Conservation (phyloP, 1,140 invertebrate genomes). For the Dendroctonus valens region DNA sequence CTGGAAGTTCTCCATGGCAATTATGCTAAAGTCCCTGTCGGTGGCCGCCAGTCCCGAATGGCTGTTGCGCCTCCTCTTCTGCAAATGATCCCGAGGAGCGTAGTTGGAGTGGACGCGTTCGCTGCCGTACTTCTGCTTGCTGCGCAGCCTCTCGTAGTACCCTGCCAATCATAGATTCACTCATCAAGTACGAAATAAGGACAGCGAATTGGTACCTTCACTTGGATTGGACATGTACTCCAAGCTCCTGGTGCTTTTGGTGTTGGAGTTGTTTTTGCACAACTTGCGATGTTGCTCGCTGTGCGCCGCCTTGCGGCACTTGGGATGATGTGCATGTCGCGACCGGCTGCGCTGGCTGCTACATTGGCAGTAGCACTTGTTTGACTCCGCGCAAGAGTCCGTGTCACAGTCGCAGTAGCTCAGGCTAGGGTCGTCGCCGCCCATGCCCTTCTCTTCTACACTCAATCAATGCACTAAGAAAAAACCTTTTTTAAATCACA, state of each 20-base stretch:
- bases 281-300: conserved; percentile 45
- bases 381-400: conserved; percentile 82
- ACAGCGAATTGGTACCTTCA: conserved; percentile 29
- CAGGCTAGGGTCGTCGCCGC: conserved; percentile 56
- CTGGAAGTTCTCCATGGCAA: conserved; percentile 19
- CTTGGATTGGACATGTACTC: conserved; percentile 56
- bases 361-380: conserved; percentile 81
- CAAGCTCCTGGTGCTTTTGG: conserved; percentile 58
- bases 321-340: conserved; percentile 34
- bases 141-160: conserved; percentile 51
- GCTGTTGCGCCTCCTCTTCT: conserved; percentile 25
- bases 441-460: conserved; percentile 66
- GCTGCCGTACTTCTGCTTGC: conserved; percentile 33
- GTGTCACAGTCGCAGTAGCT: conserved; percentile 73
- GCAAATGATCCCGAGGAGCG: neutral
- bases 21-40: conserved; percentile 15
- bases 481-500: conserved; percentile 37
- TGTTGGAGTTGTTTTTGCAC: conserved; percentile 47
- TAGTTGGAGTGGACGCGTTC: conserved; percentile 14
- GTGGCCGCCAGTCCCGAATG: conserved; percentile 1
- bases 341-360: conserved; percentile 52
- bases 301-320: conserved; percentile 56
- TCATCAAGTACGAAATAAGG: no score
- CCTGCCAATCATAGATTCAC: no score
- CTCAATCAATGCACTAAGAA: conserved; percentile 26